phyloP scores from a whole-genome alignment of 2,888 invertebrate genomes.

The Brenthis hecate region DNA sequence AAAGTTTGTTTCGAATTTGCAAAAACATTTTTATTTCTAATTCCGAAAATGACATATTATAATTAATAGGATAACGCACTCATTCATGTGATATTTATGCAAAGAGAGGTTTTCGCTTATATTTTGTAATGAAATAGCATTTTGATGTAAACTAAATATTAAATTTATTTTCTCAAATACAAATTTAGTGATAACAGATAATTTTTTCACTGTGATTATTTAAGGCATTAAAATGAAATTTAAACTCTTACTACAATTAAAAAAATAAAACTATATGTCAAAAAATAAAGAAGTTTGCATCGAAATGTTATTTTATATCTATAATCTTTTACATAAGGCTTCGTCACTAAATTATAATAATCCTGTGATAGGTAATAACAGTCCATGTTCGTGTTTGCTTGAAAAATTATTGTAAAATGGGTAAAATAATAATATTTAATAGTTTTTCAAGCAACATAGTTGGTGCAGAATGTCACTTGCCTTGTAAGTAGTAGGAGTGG shows the following conservation, averaged over 20 bases:
- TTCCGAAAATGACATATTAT: background rate
- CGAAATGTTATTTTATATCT: constrained; percentile 28
- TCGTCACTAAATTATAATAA: constrained; percentile 43
- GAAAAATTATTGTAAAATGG: constrained; percentile 38
- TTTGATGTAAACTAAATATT: constrained; percentile 22
- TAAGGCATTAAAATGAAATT: background rate
- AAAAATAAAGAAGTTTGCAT: constrained; percentile 17
- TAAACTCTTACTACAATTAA: background rate
- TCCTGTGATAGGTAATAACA: constrained; percentile 63
- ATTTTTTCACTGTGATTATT: background rate
- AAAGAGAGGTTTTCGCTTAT: constrained; percentile 36
- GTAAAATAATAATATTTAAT: constrained; percentile 12
- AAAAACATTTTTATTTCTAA: constrained; percentile 44
- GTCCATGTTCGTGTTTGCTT: constrained; percentile 43
- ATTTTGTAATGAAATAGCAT: constrained; percentile 30
- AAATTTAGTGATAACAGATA: background rate
- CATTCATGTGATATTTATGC: constrained; percentile 74
- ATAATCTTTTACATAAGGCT: constrained; percentile 36
- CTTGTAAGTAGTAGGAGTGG: constrained; percentile 59
- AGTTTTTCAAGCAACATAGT: constrained; percentile 32
- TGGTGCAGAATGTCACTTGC: constrained; percentile 55
- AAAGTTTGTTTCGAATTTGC: background rate
- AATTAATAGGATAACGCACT: constrained; percentile 58
- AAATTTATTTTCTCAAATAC: background rate
- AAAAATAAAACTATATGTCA: too few relatives aligned